Base-by-base conservation (phyloP, 92 coral and sea anemone genomes). In the Zoanthus solanderi region DNA sequence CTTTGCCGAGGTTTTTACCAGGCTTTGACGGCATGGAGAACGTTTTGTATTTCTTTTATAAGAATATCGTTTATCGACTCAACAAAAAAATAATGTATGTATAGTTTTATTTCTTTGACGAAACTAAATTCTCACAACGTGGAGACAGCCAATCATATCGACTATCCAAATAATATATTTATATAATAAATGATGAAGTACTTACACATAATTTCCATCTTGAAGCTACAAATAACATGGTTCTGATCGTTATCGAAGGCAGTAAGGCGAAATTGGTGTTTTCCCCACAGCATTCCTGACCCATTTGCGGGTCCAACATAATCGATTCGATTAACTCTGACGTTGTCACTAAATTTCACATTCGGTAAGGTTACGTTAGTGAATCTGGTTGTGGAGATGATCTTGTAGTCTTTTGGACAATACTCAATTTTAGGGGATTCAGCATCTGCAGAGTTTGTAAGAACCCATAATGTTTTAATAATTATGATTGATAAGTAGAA, bases 361-460 rank as follows among this genome's bases (percentile, higher is more conserved):
- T 46, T 34, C 44, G 84, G 84, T 37, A 80, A 47, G 12, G 73
- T 80, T n/a, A 80, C 44, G 11, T 80, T 80, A 6, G 84, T 80
- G 37, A 80, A 45, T 44, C 74, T 68, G 31, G 17, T 3, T 9
- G 60, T 65, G 11, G 73, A 60, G 72, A 80, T 28, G n/a, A 80
- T 61, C 84, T 80, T 80, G 84, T 80, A 80, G 58, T 80, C 84
- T 4, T 63, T 44, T 28, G 84, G 84, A 18, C 84, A 80, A 47
- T 80, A 80, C n/a, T 37, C 84, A n/a, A 80, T 44, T 18, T 29
- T 65, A 3, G 84, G 84, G 23, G 61, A 58, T 18, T 80, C 84
- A 10, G 54, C 48, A 80, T 80, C 84, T 80, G 15, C 2, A 15
- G 65, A 30, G 56, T 2, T 7, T 50, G 56, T 11, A 50, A 50